Base-by-base conservation (phyloP, 2,888 invertebrate species). In the Glyphotaelius pellucidus region DNA sequence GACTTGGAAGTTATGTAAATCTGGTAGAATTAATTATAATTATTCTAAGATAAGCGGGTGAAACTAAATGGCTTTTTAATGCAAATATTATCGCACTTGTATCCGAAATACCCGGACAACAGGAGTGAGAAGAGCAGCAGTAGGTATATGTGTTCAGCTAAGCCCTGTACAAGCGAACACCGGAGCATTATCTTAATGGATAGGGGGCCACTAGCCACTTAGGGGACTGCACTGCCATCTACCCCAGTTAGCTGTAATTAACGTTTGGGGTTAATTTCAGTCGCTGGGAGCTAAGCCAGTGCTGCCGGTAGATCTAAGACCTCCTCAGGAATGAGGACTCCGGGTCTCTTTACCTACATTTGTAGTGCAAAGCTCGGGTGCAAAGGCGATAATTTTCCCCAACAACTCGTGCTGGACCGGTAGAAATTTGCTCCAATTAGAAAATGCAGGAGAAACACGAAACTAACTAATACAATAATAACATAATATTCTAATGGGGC, bases 171-270 rank as follows among this genome's bases (percentile, higher is more conserved):
- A 91, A 91, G 91, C 92, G 88, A 90, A 90, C 91, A 85, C 91
- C 89, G 67, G 85, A 89, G 93, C 92, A 93, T 92, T 93, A 93
- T 93, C 93, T 93, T 93, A 93, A 93, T 93, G 93, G 93, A 92
- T 92, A 91, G 93, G 93, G 67, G 92, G 93, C 92, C 92, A 84
- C 86, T 90, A 91, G 87, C 91, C 86, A 91, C 91, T 90, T 91
- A 90, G 88, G 92, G 87, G 91, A 89, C 89, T 88, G 90, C 92
- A 84, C 47, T 81, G 90, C 90, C 87, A 87, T 88, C 90, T 90
- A 85, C 83, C 90, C 80, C 87, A 32, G 92, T 88, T 90, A 81
- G 80, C 81, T 88, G 89, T 92, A 92, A 92, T 92, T 92, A 92
- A 92, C 91, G 91, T 80, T 92, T 67, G 89, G 91, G 87, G 87